Percentiles rank a stretch among this genome's conserved stretches.
phyloP scores from a whole-genome alignment of 2,797 vertebrate genomes.

The Onychomys arenicola region DNA sequence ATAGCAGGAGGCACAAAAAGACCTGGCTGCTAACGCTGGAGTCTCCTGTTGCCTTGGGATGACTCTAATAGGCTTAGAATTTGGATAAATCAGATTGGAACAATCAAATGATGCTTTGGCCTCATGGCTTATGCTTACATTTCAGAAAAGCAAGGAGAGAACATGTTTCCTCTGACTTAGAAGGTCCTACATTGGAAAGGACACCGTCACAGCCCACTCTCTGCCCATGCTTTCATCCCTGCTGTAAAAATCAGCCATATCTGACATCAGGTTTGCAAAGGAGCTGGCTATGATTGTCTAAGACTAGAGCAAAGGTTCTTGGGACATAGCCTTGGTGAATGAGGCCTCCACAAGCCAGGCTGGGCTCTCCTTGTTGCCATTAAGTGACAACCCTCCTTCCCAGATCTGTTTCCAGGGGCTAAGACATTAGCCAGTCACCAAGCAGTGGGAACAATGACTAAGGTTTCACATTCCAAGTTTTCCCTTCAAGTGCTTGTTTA shows the following conservation, averaged over 20 bases:
- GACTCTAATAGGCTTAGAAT: background rate
- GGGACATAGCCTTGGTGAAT: accelerated
- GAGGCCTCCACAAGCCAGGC: accelerated
- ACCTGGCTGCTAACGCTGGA: background rate
- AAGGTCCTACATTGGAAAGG: background rate
- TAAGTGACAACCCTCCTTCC: accelerated
- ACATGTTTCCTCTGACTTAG: background rate
- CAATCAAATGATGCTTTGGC: background rate
- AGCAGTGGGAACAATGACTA: background rate
- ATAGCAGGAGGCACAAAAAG: background rate
- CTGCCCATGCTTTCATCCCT: background rate
- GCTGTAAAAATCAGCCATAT: background rate
- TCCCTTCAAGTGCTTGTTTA: background rate
- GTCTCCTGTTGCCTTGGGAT: background rate
- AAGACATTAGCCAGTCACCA: accelerated
- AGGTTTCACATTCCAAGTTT: background rate
- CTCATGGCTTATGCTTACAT: background rate
- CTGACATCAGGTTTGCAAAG: background rate
- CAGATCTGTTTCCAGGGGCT: too few relatives aligned
- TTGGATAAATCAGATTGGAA: conserved; percentile 10
- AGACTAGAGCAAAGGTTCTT: background rate
- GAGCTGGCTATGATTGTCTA: accelerated
- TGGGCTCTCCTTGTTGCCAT: background rate
- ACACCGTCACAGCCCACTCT: accelerated
- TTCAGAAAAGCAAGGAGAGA: background rate